These are phyloP conservation scores for Deilephila porcellus DNA, from an alignment of 2,888 invertebrate genomes.

Conservation along the genomic window DNA sequence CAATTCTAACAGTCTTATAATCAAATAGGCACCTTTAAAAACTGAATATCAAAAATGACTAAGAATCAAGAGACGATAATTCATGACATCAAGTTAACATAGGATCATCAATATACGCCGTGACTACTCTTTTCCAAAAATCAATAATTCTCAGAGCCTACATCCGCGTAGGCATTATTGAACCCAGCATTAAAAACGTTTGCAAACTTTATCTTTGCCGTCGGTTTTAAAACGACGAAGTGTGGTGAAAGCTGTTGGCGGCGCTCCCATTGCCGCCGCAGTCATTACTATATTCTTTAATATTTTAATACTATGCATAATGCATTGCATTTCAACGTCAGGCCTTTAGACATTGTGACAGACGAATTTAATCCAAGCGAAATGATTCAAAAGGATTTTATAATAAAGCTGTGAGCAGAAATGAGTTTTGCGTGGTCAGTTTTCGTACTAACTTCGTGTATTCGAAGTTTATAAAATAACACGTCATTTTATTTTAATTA, in stretches of 20 bases:
- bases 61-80: too few species aligned
- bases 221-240: slow-evolving; percentile 56
- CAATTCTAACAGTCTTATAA: too few species aligned
- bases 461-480: too few species aligned
- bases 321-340: slow-evolving; percentile 64
- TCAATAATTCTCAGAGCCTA: neutral
- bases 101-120: too few species aligned
- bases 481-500: too few species aligned
- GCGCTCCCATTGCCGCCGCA: slow-evolving; percentile 55
- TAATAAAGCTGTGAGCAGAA: slow-evolving; percentile 29
- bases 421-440: slow-evolving; percentile 3
- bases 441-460: neutral
- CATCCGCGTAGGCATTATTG: neutral
- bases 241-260: slow-evolving; percentile 62
- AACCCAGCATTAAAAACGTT: neutral
- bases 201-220: slow-evolving; percentile 47
- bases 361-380: slow-evolving; percentile 54
- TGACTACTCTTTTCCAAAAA: neutral
- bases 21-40: too few species aligned
- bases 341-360: slow-evolving; percentile 56
- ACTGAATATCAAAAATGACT: too few species aligned
- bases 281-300: slow-evolving; percentile 69
- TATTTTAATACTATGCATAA: slow-evolving; percentile 75
- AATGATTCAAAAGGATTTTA: slow-evolving; percentile 17
- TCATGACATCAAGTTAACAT: too few species aligned